Base-by-base conservation (phyloP, 2,888 invertebrate species). In the Tortricodes alternella region DNA sequence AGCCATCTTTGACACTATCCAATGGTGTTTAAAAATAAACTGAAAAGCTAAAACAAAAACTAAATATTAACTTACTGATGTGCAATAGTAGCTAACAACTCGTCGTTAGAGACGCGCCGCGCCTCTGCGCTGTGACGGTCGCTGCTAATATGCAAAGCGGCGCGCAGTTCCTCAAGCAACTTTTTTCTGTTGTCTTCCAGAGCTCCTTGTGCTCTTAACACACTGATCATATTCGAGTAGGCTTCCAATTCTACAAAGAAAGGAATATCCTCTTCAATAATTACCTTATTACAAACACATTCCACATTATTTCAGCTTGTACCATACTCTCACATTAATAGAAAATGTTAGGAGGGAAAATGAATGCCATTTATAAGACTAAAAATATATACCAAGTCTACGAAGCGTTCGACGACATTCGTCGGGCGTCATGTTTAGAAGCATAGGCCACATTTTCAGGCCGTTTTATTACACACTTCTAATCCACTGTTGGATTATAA, bases 111-210 rank as follows among this genome's bases (percentile, higher is more conserved):
- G 71, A 96, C 98, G 83, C 98, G 93, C 69, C 98, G 93, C 69
- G 97, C 94, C 91, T 98, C 98, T 52, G 97, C 97, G 74, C 96
- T 94, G 87, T 98, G 98, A 69, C 98, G 93, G 84, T 98, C 98
- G 78, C 94, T 94, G 61, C 96, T 95, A 83, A 98, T 97, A 86
- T 96, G 96, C 82, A 95, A 93, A 77, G 94, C 93, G 80, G 93
- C 92, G 75, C 96, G 95, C 67, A 97, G 92, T 77, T 97, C 96
- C 80, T 95, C 95, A 49, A 98, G 91, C 71, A 97, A 87, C 84
- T 94, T 95, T 78, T 94, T 94, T 92, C 97, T 97, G 75, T 95
- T 95, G 74, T 94, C 94, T 78, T 94, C 96, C 59, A 98, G 93
- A 74, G 95, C 93, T 66, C 98, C 98, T 91, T 98, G 98, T 71